Evolutionary conservation across 2,113 vertebrate species (phyloP).

Genomic region (Lycaon pictus): DNA sequence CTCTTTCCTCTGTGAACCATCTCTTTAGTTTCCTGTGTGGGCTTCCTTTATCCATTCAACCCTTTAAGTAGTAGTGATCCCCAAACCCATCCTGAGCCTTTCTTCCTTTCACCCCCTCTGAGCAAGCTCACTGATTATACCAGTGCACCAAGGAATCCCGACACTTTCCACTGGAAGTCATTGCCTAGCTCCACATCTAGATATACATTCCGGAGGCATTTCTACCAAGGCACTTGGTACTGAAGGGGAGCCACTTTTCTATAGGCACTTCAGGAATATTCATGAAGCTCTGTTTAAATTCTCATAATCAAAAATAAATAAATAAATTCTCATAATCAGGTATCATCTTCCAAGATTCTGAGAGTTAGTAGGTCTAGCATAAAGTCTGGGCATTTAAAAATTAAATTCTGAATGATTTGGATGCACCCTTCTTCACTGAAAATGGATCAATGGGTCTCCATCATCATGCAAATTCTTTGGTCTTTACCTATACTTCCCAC

Average conservation of each 20-base stretch:
- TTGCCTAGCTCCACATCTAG: not conserved
- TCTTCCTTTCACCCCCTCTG: not conserved
- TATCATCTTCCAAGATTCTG: not conserved
- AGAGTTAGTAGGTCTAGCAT: not conserved
- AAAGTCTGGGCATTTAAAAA: not conserved
- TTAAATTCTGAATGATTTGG: not conserved
- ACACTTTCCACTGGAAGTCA: not conserved
- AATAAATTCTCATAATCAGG: not conserved
- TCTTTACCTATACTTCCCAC: not conserved
- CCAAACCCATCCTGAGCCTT: not conserved
- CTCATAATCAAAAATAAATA: not conserved
- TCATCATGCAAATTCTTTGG: rapidly evolving
- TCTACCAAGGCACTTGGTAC: not conserved
- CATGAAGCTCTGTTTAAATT: not conserved
- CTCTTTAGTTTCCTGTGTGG: not conserved
- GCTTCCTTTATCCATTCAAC: not conserved
- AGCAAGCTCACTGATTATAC: not conserved
- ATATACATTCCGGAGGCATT: not conserved
- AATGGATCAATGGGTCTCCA: not conserved
- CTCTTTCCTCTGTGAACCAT: not conserved
- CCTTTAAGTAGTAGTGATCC: not conserved
- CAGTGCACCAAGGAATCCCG: not conserved
- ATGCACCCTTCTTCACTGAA: not conserved
- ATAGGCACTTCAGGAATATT: not conserved
- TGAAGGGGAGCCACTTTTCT: not conserved